These are phyloP conservation scores for Argentina silus DNA, from an alignment of 2,797 vertebrate genomes.

Conservation along the genomic window DNA sequence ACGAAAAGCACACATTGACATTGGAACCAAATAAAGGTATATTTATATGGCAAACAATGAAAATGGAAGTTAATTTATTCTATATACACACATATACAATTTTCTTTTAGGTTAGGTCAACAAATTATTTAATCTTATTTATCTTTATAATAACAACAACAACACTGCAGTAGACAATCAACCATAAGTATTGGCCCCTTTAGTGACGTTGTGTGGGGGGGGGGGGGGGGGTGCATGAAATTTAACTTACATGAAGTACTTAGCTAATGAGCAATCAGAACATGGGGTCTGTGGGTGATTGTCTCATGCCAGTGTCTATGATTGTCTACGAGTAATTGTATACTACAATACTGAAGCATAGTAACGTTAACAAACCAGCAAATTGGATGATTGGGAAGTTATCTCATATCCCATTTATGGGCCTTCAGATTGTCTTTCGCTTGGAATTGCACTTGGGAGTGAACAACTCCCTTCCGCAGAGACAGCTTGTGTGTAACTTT, in stretches of 20 bases:
- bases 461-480: background rate
- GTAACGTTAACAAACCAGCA: background rate
- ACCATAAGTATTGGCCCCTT: slow-evolving; percentile 11
- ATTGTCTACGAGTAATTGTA: slow-evolving; percentile 5
- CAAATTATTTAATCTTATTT: slow-evolving; percentile 39
- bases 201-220: background rate
- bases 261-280: background rate
- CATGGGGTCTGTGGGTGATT: background rate
- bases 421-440: slow-evolving; percentile 17
- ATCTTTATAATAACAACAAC: slow-evolving; percentile 41
- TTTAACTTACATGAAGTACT: background rate
- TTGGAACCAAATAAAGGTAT: slow-evolving; percentile 52
- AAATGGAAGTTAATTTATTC: slow-evolving; percentile 75
- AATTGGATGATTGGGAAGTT: background rate
- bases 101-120: slow-evolving; percentile 66
- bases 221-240: background rate
- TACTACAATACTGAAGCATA: background rate
- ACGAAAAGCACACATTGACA: slow-evolving; percentile 36
- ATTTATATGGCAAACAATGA: slow-evolving; percentile 59
- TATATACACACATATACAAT: slow-evolving; percentile 83
- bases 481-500: background rate
- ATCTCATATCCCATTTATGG: background rate
- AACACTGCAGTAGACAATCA: slow-evolving; percentile 1
- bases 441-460: slow-evolving; percentile 3
- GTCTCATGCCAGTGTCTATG: slow-evolving; percentile 3